These are phyloP conservation scores for Drosophila acutilabella DNA, from an alignment of 2,888 invertebrate species.

Conservation along the genomic window DNA sequence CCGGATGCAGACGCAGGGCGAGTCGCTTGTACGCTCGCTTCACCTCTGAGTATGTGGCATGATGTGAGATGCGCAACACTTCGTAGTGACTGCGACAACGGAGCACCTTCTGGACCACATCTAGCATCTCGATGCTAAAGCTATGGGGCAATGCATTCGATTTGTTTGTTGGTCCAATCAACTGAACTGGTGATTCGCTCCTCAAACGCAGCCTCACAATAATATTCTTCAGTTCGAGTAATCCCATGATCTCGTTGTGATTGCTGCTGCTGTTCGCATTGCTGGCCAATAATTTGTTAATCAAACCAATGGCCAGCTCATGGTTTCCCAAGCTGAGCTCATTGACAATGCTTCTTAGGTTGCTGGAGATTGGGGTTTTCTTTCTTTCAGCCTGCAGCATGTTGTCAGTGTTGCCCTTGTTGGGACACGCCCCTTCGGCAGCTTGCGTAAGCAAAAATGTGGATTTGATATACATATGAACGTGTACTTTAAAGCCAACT, in stretches of 20 bases:
- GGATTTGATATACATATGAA: slow-evolving; percentile 49
- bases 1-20: slow-evolving; percentile 93
- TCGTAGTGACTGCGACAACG: slow-evolving; percentile 92
- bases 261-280: not conserved
- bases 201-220: slow-evolving; percentile 53
- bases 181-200: slow-evolving; percentile 28
- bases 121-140: slow-evolving; percentile 92
- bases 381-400: not conserved
- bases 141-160: slow-evolving; percentile 80
- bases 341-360: slow-evolving; percentile 36
- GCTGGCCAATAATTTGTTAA: slow-evolving; percentile 39
- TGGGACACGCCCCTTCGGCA: slow-evolving; percentile 40
- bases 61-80: slow-evolving; percentile 89
- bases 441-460: slow-evolving; percentile 73
- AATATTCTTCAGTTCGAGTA: slow-evolving; percentile 67
- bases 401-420: slow-evolving; percentile 11
- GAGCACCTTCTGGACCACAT: slow-evolving; percentile 87
- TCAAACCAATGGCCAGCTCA: slow-evolving; percentile 47
- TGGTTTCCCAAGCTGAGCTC: slow-evolving; percentile 62
- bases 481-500: slow-evolving; percentile 11
- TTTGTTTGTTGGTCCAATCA: slow-evolving; percentile 56
- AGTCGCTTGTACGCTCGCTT: slow-evolving; percentile 91
- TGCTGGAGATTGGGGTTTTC: not conserved
- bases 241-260: slow-evolving; percentile 30
- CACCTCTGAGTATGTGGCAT: slow-evolving; percentile 88